Conservation (phyloP, 2,888 invertebrate genomes). For the Luperina testacea region DNA sequence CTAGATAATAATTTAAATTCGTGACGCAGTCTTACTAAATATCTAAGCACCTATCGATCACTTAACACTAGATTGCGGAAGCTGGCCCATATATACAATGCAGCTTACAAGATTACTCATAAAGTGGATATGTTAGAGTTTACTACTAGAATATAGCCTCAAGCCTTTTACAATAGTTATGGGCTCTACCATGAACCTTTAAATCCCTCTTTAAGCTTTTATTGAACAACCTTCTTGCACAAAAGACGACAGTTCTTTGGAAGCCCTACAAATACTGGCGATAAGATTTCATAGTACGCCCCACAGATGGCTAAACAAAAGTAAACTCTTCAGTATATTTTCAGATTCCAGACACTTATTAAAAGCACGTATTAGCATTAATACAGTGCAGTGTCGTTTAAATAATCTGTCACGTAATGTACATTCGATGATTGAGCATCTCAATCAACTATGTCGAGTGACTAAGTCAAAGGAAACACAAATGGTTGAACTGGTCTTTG, state of each 20-base stretch:
- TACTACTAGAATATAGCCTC: slow-evolving; percentile 25
- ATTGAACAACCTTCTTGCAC: not conserved
- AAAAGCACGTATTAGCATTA: slow-evolving; percentile 50
- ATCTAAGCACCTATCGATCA: slow-evolving; percentile 84
- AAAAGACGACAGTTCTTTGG: not conserved
- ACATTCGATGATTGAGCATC: slow-evolving; percentile 56
- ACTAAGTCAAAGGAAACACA: slow-evolving; percentile 30
- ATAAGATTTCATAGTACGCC: not conserved
- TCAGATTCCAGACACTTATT: slow-evolving; percentile 41
- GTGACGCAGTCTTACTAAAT: slow-evolving; percentile 87
- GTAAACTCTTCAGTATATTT: slow-evolving; percentile 17
- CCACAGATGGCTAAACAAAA: not conserved
- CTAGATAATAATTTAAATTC: slow-evolving; percentile 85
- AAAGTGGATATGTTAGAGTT: slow-evolving; percentile 41
- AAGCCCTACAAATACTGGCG: not conserved
- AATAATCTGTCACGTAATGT: slow-evolving; percentile 52
- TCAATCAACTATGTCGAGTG: slow-evolving; percentile 62
- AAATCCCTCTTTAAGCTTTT: not conserved
- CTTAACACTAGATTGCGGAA: slow-evolving; percentile 67
- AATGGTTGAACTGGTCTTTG: not conserved
- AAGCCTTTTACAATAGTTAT: slow-evolving; percentile 5
- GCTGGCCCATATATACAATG: slow-evolving; percentile 69
- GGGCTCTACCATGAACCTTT: not conserved
- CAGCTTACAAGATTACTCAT: slow-evolving; percentile 40
- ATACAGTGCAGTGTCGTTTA: slow-evolving; percentile 58